phyloP scores from a whole-genome alignment of 2,888 invertebrate species.

The Coenonympha arcania region DNA sequence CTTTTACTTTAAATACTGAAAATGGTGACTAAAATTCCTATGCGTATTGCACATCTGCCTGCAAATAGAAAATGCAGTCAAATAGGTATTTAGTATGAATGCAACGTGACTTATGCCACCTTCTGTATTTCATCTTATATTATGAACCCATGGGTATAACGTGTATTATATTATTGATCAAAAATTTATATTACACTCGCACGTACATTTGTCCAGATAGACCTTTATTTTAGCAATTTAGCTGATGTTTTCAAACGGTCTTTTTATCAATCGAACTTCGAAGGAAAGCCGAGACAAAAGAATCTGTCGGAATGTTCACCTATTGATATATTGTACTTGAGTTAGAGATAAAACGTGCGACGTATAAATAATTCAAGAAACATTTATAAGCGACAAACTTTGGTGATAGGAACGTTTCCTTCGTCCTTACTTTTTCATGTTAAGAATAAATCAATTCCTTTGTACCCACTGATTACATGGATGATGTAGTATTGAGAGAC shows the following conservation, averaged over 20 bases:
- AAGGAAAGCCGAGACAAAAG: not conserved
- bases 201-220: constrained; percentile 3
- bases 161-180: constrained; percentile 1
- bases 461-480: no score
- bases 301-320: constrained; percentile 2
- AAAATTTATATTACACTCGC: constrained; percentile 3
- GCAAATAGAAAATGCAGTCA: not conserved
- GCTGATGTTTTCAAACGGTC: constrained; percentile 2
- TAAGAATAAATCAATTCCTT: not conserved
- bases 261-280: not conserved
- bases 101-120: not conserved
- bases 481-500: no score
- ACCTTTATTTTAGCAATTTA: not conserved
- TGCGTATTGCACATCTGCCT: not conserved
- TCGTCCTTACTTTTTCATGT: not conserved
- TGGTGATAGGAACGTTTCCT: not conserved
- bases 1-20: no score
- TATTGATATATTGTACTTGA: constrained; percentile 11
- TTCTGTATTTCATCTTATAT: not conserved
- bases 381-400: not conserved
- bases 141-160: not conserved
- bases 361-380: not conserved
- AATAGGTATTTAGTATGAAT: not conserved
- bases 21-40: not conserved
- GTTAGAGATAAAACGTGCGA: constrained; percentile 4